Conservation (phyloP, 1,140 invertebrate genomes). For the Sesamia nonagrioides region DNA sequence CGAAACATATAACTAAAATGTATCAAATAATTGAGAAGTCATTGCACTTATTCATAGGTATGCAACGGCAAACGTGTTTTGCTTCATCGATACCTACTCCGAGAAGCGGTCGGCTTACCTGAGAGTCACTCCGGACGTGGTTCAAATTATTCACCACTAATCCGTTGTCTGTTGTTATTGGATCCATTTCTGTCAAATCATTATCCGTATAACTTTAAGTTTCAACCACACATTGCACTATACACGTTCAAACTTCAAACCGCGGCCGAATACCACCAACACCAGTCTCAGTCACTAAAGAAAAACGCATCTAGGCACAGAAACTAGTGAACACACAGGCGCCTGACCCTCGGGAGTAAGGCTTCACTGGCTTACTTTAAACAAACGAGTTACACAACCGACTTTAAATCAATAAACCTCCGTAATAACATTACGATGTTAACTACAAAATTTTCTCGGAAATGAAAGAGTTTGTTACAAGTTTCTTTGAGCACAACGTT, state of each 20-base stretch:
- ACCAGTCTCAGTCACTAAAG: slow-evolving; percentile 52
- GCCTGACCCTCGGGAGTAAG: slow-evolving; percentile 60
- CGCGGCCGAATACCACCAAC: slow-evolving; percentile 50
- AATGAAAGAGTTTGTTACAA: slow-evolving; percentile 44
- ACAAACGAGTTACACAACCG: slow-evolving; percentile 63
- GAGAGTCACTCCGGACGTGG: slow-evolving; percentile 84
- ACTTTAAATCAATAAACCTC: slow-evolving; percentile 65
- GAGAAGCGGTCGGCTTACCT: slow-evolving; percentile 74
- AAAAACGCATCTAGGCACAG: slow-evolving; percentile 63
- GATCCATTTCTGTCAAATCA: slow-evolving; percentile 81
- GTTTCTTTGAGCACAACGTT: slow-evolving; percentile 66
- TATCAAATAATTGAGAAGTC: slow-evolving; percentile 79
- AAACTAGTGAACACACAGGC: slow-evolving; percentile 58
- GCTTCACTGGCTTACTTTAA: slow-evolving; percentile 70
- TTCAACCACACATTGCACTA: slow-evolving; percentile 60
- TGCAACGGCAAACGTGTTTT: slow-evolving; percentile 81
- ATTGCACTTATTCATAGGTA: slow-evolving; percentile 82
- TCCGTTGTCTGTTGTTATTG: slow-evolving; percentile 81
- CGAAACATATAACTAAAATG: slow-evolving; percentile 54
- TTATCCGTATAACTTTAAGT: slow-evolving; percentile 64
- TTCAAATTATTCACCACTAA: slow-evolving; percentile 85
- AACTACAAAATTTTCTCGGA: slow-evolving; percentile 63
- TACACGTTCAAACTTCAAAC: slow-evolving; percentile 35
- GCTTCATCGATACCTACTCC: slow-evolving; percentile 72
- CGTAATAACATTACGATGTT: slow-evolving; percentile 70